These are phyloP conservation scores for Bradysia coprophila DNA, from an alignment of 1,140 invertebrate species.

Conservation along the genomic window DNA sequence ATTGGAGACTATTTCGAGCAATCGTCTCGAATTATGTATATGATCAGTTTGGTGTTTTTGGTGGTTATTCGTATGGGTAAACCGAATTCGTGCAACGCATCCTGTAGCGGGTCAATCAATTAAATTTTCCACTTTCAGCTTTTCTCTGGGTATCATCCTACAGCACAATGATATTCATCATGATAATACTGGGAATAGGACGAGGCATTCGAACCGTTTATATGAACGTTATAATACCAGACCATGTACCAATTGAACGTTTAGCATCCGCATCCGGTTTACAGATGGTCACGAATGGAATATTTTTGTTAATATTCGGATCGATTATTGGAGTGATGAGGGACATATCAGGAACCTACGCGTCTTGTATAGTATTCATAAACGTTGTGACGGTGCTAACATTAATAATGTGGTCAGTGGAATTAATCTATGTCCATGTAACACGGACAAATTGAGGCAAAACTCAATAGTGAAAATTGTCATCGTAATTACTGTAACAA, in stretches of 20 bases:
- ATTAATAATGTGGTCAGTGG: not conserved
- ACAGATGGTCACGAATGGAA: conserved; percentile 35
- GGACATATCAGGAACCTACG: not conserved
- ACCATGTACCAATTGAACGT: conserved; percentile 37
- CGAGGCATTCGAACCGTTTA: conserved; percentile 44
- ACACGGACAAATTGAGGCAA: too few species aligned
- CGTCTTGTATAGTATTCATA: not conserved
- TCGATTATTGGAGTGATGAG: conserved; percentile 29
- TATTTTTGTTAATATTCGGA: conserved; percentile 32
- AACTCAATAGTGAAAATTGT: too few species aligned
- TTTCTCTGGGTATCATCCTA: too few species aligned
- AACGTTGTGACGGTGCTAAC: not conserved
- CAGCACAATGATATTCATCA: not conserved
- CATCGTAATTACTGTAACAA: too few species aligned
- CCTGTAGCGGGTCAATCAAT: too few species aligned
- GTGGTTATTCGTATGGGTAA: conserved; percentile 37
- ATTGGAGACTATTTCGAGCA: conserved; percentile 37
- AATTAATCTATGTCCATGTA: too few species aligned
- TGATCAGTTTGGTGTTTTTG: conserved; percentile 35
- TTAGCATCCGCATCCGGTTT: conserved; percentile 39
- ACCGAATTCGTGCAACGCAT: too few species aligned
- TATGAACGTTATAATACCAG: conserved; percentile 43
- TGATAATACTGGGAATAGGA: conserved; percentile 27
- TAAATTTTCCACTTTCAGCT: too few species aligned
- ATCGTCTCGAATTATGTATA: conserved; percentile 37